Conservation (phyloP, 2,888 invertebrate genomes). For the Zhengitettix transpicula region DNA sequence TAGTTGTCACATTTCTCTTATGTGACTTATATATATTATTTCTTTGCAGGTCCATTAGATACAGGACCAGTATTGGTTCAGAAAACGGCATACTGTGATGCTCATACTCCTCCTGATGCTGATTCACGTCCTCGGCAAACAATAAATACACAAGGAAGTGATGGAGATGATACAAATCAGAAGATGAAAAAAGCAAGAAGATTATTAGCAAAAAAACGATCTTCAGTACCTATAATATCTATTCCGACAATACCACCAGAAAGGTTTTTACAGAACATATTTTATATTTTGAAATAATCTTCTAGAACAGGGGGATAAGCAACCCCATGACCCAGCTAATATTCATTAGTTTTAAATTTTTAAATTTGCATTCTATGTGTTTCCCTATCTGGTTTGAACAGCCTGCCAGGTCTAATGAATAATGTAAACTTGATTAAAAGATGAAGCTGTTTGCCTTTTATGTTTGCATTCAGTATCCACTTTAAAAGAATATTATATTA, state of each 20-base stretch:
- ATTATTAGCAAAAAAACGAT: conserved; percentile 73
- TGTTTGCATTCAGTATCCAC: too few relatives aligned
- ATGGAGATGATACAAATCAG: conserved; percentile 40
- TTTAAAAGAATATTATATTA: too few relatives aligned
- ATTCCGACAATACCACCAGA: conserved; percentile 87
- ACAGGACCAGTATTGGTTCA: conserved; percentile 64
- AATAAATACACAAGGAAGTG: not conserved
- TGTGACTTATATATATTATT: too few relatives aligned
- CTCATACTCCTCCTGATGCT: conserved; percentile 67
- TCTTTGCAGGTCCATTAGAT: conserved; percentile 6
- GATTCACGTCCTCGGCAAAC: conserved; percentile 21
- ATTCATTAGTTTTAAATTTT: too few relatives aligned
- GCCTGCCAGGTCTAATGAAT: too few relatives aligned
- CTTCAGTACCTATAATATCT: conserved; percentile 77
- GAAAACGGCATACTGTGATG: conserved; percentile 91
- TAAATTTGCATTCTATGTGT: too few relatives aligned
- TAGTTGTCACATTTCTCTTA: too few relatives aligned
- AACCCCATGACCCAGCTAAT: too few relatives aligned
- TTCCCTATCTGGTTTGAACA: too few relatives aligned
- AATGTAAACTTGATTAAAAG: too few relatives aligned
- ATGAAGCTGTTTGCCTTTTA: too few relatives aligned
- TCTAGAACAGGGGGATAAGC: too few relatives aligned
- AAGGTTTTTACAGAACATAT: conserved; percentile 11
- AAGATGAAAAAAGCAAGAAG: conserved; percentile 80
- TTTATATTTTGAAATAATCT: not conserved